Percentiles rank a stretch among this genome's conserved stretches.
Conservation (phyloP, 2,888 invertebrate species). For the Caradrina clavipalpis region DNA sequence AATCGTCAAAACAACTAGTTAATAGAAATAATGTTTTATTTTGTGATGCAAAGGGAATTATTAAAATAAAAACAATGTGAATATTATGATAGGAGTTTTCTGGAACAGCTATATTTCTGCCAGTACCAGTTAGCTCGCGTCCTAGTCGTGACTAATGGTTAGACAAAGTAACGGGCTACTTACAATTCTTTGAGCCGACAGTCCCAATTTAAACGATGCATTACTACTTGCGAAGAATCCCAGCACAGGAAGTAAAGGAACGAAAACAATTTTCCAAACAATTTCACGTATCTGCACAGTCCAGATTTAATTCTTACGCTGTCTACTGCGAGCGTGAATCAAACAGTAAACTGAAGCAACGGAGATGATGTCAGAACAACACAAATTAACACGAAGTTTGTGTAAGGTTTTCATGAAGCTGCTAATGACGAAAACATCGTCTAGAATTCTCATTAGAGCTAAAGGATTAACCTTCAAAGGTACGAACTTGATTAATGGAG, state of each 20-base stretch:
- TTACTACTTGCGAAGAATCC: constrained; percentile 54
- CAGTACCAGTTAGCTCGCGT: constrained; percentile 32
- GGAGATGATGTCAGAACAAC: constrained; percentile 80
- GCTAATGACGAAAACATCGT: constrained; percentile 70
- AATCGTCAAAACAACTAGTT: constrained; percentile 10
- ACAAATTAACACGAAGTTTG: constrained; percentile 77
- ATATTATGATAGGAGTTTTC: constrained; percentile 59
- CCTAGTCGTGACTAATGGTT: constrained; percentile 44
- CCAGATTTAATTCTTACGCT: constrained; percentile 73
- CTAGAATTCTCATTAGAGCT: constrained; percentile 61
- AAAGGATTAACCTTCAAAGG: constrained; percentile 62
- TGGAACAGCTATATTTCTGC: constrained; percentile 62
- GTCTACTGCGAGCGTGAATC: constrained; percentile 75
- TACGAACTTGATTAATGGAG: constrained; percentile 19
- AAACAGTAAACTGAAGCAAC: constrained; percentile 77
- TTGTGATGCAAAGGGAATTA: background rate
- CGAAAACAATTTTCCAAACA: constrained; percentile 51
- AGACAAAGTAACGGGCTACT: constrained; percentile 65
- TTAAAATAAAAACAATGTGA: constrained; percentile 22
- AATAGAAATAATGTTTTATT: constrained; percentile 11
- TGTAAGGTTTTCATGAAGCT: constrained; percentile 70
- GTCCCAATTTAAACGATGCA: constrained; percentile 71
- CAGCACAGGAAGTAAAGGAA: constrained; percentile 37
- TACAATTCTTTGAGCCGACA: constrained; percentile 71
- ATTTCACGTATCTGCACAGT: constrained; percentile 62